Evolutionary conservation across 2,797 vertebrate genomes (phyloP), one percentile per base, ranked within the genome.

Genomic region (Todus mexicanus): DNA sequence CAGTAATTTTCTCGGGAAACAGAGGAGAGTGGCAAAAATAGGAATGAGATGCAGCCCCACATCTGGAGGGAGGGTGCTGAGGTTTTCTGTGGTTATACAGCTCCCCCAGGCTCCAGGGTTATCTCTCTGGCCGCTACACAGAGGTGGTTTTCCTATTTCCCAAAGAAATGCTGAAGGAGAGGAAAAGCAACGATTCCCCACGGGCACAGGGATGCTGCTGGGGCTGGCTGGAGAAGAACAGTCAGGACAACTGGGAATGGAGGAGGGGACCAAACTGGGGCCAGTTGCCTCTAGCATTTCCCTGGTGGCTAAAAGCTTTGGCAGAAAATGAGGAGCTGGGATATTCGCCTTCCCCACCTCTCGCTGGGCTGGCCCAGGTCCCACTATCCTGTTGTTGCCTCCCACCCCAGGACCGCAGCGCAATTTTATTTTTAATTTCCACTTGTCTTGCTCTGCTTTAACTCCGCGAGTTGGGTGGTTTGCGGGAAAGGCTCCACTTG

Each of bases 111-210:
- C 19, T 22, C 16, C 6, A 5, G 13, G 57, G 19, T 3, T 45
- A 2, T 13, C 45, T 31, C 61, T 53, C 26, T 63, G 84, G 29
- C 26, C 50, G 7, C 54, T 35, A 0, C 6, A 21, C 14, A 57
- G 65, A 47, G 23, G 2, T 27, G 22, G 3, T 40, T 78, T 60
- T 48, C 29, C 50, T 56, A 0, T 19, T 87, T 90, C 42, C 64
- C 69, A 75, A 6, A 5, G 26, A 64, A 56, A 42, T 40, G 33
- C 35, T 65, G 72, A 45, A 83, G 76, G n/a, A 76, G 17, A 45
- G 21, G 57, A 65, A 54, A 65, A 57, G 25, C 50, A 37, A 4
- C 0, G 0, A 20, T 21, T 35, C 37, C 66, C 35, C 0, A 0
- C 0, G 4, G 26, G 45, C 68, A 69, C 45, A 72, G 31, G 29